These are phyloP conservation scores for Chymomyza caudatula DNA, from an alignment of 2,888 invertebrate genomes.

Conservation along the genomic window DNA sequence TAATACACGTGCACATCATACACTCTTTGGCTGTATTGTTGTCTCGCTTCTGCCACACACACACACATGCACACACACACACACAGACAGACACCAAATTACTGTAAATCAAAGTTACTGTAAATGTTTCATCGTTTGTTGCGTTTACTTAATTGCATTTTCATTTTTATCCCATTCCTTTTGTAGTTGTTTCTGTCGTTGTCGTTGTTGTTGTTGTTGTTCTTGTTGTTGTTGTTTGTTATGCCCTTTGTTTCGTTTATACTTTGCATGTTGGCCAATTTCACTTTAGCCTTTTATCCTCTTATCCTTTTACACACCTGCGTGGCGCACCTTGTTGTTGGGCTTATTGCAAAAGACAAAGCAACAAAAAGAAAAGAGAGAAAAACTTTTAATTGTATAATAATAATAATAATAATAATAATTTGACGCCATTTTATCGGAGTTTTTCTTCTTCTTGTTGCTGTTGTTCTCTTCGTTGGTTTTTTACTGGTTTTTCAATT, in stretches of 20 bases:
- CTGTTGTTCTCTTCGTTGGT: neutral
- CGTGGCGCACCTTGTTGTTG: neutral
- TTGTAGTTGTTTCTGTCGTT: constrained; percentile 15
- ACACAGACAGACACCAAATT: too few species aligned
- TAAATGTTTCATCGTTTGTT: neutral
- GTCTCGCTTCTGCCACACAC: neutral
- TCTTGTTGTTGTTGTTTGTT: constrained; percentile 20
- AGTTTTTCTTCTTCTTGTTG: constrained; percentile 3
- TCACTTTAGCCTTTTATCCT: neutral
- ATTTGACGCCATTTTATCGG: constrained; percentile 39
- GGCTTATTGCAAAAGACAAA: neutral
- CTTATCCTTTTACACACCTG: neutral
- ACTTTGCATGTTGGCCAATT: neutral
- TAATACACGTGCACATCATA: neutral
- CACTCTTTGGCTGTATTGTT: neutral
- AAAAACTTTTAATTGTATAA: neutral
- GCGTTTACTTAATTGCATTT: neutral
- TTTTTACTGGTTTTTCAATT: neutral
- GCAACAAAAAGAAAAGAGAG: neutral
- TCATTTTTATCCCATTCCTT: constrained; percentile 1
- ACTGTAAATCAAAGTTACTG: neutral
- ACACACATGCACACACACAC: neutral
- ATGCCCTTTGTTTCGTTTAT: constrained; percentile 11
- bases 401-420: constrained; percentile 17
- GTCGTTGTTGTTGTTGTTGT: constrained; percentile 19